These are phyloP conservation scores for Sebastes alutus DNA, from an alignment of 2,797 vertebrate genomes.

Conservation along the genomic window DNA sequence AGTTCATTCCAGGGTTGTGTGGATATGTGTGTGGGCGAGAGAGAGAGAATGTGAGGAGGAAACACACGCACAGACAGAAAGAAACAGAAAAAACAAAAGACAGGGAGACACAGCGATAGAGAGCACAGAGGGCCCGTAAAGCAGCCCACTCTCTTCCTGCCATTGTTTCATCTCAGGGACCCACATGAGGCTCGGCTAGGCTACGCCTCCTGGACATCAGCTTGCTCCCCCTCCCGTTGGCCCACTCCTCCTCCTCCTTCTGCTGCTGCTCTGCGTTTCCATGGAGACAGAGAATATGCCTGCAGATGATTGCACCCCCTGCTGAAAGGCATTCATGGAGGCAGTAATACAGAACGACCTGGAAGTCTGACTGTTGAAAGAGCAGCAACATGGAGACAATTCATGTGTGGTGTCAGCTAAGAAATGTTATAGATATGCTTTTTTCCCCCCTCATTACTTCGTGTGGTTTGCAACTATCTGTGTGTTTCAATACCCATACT, in stretches of 20 bases:
- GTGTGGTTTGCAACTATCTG: background rate
- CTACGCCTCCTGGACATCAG: conserved; percentile 46
- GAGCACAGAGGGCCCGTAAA: conserved; percentile 55
- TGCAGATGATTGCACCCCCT: conserved; percentile 58
- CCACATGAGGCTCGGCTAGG: conserved; percentile 32
- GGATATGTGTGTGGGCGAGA: background rate
- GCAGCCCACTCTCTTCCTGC: conserved; percentile 76
- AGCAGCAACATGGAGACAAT: background rate
- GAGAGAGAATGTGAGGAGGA: background rate
- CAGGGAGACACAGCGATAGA: conserved; percentile 22
- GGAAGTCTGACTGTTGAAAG: conserved; percentile 11
- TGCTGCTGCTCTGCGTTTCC: conserved; percentile 65
- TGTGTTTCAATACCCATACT: no score
- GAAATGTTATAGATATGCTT: background rate
- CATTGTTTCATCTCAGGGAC: conserved; percentile 77
- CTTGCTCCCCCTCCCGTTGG: conserved; percentile 2
- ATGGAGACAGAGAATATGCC: conserved; percentile 71
- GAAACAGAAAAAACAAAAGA: conserved; percentile 1
- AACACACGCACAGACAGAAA: conserved; percentile 2
- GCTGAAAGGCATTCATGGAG: conserved; percentile 42
- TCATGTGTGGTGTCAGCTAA: background rate
- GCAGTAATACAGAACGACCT: conserved; percentile 13
- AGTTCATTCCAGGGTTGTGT: conserved; percentile 34
- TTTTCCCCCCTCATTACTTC: background rate
- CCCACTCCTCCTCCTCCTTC: conserved; percentile 25